These are phyloP conservation scores for Globodera ellingtonae DNA, from an alignment of 1,140 invertebrate genomes.

Conservation along the genomic window DNA sequence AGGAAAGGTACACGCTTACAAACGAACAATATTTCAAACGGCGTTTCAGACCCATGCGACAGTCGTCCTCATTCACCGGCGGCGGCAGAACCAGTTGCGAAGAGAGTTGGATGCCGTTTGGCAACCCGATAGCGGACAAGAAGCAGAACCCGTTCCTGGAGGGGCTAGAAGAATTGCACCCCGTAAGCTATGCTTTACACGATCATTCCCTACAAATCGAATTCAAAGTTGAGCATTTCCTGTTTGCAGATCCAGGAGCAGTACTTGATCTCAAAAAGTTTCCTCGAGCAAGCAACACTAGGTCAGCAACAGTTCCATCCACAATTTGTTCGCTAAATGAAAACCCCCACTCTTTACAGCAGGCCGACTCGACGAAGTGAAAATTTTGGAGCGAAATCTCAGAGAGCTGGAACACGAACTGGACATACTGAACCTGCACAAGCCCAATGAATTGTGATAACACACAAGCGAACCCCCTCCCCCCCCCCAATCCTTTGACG, in stretches of 20 bases:
- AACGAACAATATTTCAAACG: no score
- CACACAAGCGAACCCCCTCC: no score
- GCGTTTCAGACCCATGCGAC: background rate
- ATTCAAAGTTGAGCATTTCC: background rate
- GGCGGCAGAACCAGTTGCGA: background rate
- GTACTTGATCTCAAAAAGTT: background rate
- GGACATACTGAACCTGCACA: background rate
- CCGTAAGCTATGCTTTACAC: background rate
- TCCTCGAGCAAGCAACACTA: background rate
- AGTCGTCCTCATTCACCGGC: background rate
- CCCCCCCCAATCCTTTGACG: no score
- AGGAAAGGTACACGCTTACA: background rate
- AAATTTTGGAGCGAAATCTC: background rate
- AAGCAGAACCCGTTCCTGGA: background rate
- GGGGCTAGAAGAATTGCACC: background rate
- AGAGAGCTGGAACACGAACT: background rate
- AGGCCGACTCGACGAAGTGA: background rate
- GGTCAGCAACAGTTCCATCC: background rate
- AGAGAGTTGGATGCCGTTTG: slow-evolving; percentile 1
- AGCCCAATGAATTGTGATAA: slow-evolving; percentile 1
- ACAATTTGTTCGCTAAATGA: background rate
- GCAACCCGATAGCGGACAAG: background rate
- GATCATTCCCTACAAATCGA: background rate
- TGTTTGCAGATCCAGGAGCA: background rate
- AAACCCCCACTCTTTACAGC: background rate